Base-by-base conservation (phyloP, 2,888 invertebrate species). In the Resseliella maxima region DNA sequence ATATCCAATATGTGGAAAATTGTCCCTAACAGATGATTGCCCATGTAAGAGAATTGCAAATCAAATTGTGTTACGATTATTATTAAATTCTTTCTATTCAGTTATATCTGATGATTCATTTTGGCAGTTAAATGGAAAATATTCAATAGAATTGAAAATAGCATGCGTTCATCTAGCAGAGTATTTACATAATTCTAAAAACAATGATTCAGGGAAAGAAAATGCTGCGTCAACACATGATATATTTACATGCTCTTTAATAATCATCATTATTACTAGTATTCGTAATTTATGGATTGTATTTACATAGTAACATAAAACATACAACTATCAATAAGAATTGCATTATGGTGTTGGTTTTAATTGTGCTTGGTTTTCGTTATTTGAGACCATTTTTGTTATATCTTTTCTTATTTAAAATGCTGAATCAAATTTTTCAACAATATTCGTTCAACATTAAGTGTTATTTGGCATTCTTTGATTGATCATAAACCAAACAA, bases 1-100 rank as follows among this genome's bases (percentile, higher is more conserved):
- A 59, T 59, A 59, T 59, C 59, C 59, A 59, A 59, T 59, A 59
- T 59, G 59, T 59, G 59, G 59, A 59, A 59, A 59, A 27, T 59
- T 59, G 59, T n/a, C 59, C 59, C 59, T 59, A 59, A 24, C 59
- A 59, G 59, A 59, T 59, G 59, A 59, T 59, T 59, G 59, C 24
- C 24, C 59, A 59, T 59, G 59, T 59, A 59, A 59, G 59, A 59
- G 59, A 59, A 59, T 50, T n/a, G n/a, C n/a, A n/a, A n/a, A n/a
- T n/a, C n/a, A n/a, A n/a, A n/a, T n/a, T n/a, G n/a, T n/a, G n/a
- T n/a, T n/a, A n/a, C n/a, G n/a, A n/a, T n/a, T n/a, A n/a, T n/a
- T n/a, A n/a, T n/a, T n/a, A n/a, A n/a, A n/a, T n/a, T n/a, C 5
- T n/a, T n/a, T n/a, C n/a, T n/a, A 50, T 45, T 45, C 45, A 45